Evolutionary conservation across 2,113 vertebrate genomes (phyloP).

Genomic region (Podocnemis expansa): DNA sequence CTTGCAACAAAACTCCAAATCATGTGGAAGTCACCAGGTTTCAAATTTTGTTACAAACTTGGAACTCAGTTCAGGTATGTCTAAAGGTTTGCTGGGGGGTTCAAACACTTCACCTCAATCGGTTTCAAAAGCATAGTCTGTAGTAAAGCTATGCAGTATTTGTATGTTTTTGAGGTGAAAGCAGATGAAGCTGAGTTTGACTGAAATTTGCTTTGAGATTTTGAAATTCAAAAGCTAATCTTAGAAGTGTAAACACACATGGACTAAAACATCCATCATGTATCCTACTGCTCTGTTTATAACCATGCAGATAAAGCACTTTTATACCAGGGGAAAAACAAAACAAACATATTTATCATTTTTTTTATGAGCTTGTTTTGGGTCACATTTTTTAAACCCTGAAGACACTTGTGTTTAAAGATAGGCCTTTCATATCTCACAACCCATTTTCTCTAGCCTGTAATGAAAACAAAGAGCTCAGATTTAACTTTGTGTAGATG

Average conservation of each 20-base stretch:
- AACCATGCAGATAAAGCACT: background rate
- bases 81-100: background rate
- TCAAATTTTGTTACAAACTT: slow-evolving; percentile 33
- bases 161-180: background rate
- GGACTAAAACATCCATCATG: background rate
- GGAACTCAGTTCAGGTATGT: slow-evolving; percentile 14
- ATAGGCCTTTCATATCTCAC: background rate
- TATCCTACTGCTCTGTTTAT: background rate
- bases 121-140: too few relatives aligned
- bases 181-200: background rate
- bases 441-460: background rate
- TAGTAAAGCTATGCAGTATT: background rate
- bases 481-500: background rate
- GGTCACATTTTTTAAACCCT: background rate
- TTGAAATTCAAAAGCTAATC: background rate
- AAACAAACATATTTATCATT: background rate
- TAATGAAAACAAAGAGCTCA: background rate
- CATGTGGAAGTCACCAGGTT: background rate
- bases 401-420: background rate
- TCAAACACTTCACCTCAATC: too few relatives aligned
- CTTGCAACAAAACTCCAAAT: background rate
- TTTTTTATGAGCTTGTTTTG: background rate
- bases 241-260: too few relatives aligned
- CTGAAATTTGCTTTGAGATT: background rate
- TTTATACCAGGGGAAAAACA: background rate